phyloP scores from a whole-genome alignment of 1,140 invertebrate genomes.

The Achatina immaculata region DNA sequence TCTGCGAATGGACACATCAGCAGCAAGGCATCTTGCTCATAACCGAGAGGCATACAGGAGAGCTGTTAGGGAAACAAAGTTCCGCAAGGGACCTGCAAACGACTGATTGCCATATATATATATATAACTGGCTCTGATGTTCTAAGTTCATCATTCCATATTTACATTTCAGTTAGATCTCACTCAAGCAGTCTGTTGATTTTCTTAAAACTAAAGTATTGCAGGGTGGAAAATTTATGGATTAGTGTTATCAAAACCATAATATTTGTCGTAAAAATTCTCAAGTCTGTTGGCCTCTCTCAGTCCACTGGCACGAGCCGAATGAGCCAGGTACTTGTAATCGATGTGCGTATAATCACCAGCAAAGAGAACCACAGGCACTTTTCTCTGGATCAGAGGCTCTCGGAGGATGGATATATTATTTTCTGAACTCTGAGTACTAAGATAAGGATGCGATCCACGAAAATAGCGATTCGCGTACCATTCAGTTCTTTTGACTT shows the following conservation, averaged over 20 bases:
- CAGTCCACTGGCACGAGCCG: not conserved
- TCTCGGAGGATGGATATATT: not conserved
- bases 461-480: not conserved
- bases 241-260: not conserved
- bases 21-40: too few species aligned
- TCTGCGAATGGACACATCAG: too few species aligned
- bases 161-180: too few species aligned
- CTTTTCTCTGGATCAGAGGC: not conserved
- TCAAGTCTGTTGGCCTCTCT: not conserved
- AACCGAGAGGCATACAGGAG: too few species aligned
- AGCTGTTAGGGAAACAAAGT: too few species aligned
- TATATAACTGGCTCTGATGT: too few species aligned
- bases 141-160: too few species aligned
- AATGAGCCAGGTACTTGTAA: not conserved
- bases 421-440: not conserved
- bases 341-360: not conserved
- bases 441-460: not conserved
- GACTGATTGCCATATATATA: too few species aligned
- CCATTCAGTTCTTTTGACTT: not conserved
- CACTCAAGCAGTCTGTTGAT: too few species aligned
- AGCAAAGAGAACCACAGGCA: slow-evolving; percentile 5
- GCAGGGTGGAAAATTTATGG: not conserved
- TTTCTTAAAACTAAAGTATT: too few species aligned
- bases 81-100: too few species aligned
- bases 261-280: not conserved